phyloP scores from a whole-genome alignment of 53 echinoderm and acorn worm species.

The Stichopus horrens region DNA sequence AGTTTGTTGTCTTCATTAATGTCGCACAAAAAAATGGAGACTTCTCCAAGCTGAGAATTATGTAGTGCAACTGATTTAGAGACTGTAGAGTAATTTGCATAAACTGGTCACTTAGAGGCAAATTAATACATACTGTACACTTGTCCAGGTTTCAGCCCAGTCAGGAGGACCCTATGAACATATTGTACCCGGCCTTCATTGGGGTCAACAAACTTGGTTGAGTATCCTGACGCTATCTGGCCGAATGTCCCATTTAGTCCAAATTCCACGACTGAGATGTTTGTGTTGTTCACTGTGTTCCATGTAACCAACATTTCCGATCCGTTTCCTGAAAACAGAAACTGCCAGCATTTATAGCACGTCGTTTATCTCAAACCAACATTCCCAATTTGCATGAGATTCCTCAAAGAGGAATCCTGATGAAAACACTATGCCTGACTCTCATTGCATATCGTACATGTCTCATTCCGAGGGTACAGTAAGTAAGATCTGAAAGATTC shows the following conservation, averaged over 20 bases:
- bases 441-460: no score
- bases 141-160: constrained; percentile 52
- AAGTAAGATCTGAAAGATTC: no score
- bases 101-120: background rate
- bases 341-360: background rate
- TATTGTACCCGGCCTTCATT: constrained; percentile 59
- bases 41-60: no score
- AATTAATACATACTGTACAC: constrained; percentile 60
- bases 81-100: background rate
- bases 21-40: no score
- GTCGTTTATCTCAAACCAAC: no score
- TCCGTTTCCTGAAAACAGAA: constrained; percentile 47
- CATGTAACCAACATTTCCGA: constrained; percentile 85
- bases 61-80: no score
- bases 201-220: constrained; percentile 68
- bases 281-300: constrained; percentile 64
- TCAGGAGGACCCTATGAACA: constrained; percentile 70
- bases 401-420: no score
- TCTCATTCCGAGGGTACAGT: no score
- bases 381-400: no score
- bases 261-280: constrained; percentile 58
- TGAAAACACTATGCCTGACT: no score
- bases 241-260: constrained; percentile 35
- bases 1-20: no score
- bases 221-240: constrained; percentile 41